Evolutionary conservation across 1,140 invertebrate genomes (phyloP), one percentile per base, ranked within the genome.

Genomic region (Venustaconcha ellipsiformis): DNA sequence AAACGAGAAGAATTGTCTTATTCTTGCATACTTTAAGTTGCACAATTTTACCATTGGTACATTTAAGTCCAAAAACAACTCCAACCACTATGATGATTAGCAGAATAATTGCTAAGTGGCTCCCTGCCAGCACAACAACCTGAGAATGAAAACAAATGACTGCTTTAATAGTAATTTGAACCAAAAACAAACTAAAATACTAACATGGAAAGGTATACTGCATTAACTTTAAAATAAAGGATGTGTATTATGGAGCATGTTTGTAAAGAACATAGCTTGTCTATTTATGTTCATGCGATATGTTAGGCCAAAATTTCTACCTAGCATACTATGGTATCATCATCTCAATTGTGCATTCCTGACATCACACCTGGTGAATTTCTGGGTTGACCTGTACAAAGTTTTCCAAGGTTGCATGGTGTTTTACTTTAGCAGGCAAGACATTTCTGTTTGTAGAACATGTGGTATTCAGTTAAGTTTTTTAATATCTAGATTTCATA

Each of bases 1-100:
- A 88, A 37, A 83, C 78, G n/a, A 88, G 20, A 8, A 88, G 72
- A 56, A 88, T 85, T 23, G 79, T 84, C 71, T 84, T 84, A 63
- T 86, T 87, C 59, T 80, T 81, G 71, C 84, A 87, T 30, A 81
- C 66, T 62, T 80, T 76, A 13, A 82, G 26, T 1, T 81, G 80
- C 18, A 81, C 78, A 1, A 87, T 76, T 66, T 78, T 77, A 57
- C 77, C 68, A 56, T 78, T 75, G 4, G 80, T 78, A 15, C 76
- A 66, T 17, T 82, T 70, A 55, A 85, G 62, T 14, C 80, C 77
- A 18, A 82, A 55, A 15, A 78, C 72, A 37, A 81, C 56, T 2
- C 81, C 78, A 23, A 83, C 70, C 14, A 86, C n/a, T 1, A 86
- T 70, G 30, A 86, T 57, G 57, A 88, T 63, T 8, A 81, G 26